Conservation (phyloP, 1,140 invertebrate species). For the Zaprionus camerounensis region DNA sequence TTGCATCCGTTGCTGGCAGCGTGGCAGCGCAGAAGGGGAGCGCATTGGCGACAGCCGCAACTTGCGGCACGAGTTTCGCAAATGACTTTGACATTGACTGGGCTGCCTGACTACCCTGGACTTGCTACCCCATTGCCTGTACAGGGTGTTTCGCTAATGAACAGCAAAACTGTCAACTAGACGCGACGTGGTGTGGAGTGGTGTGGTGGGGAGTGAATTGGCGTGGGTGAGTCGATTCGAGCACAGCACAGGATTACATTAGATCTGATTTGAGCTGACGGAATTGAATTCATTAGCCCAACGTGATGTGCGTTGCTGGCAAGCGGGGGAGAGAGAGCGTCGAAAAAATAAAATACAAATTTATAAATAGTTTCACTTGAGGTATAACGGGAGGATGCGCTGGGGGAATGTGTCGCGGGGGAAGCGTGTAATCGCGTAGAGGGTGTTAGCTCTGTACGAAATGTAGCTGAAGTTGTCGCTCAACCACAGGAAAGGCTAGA, state of each 20-base stretch:
- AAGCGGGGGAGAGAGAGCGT: not conserved
- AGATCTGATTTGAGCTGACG: slow-evolving; percentile 37
- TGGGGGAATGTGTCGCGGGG: not conserved
- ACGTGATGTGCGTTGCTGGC: slow-evolving; percentile 1
- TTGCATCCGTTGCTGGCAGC: slow-evolving; percentile 42
- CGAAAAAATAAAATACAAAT: not conserved
- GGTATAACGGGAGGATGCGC: not conserved
- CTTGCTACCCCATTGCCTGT: not conserved
- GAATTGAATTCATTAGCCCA: slow-evolving; percentile 45
- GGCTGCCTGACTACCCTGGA: slow-evolving; percentile 10
- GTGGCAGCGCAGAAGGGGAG: slow-evolving; percentile 32
- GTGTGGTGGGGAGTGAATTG: not conserved
- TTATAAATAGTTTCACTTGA: slow-evolving; percentile 41
- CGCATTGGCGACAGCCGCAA: slow-evolving; percentile 13
- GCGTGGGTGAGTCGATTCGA: not conserved
- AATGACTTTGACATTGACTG: slow-evolving; percentile 59
- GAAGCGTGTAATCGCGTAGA: not conserved
- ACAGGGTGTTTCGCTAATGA: slow-evolving; percentile 40
- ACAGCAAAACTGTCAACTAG: slow-evolving; percentile 59
- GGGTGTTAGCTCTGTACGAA: not conserved
- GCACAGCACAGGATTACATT: slow-evolving; percentile 20
- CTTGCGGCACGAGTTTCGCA: slow-evolving; percentile 20
- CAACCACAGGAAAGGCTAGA: slow-evolving; percentile 1
- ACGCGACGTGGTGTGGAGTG: not conserved
- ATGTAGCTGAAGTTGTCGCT: slow-evolving; percentile 8